phyloP scores from a whole-genome alignment of 2,888 invertebrate species.

The Auanema sp. region DNA sequence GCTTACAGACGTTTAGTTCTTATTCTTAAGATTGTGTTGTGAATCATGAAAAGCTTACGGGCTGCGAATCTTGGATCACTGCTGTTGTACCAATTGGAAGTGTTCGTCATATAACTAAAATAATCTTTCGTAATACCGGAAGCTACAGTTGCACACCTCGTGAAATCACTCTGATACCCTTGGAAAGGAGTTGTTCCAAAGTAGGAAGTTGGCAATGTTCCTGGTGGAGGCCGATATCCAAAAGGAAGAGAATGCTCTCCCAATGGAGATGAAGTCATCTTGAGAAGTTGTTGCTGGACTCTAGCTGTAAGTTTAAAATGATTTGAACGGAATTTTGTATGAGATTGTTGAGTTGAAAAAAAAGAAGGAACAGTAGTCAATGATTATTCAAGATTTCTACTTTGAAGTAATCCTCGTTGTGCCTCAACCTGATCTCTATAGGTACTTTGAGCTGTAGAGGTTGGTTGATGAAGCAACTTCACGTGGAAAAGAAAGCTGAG shows the following conservation, averaged over 20 bases:
- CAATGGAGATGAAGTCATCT: constrained; percentile 37
- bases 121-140: no score
- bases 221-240: constrained; percentile 11
- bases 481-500: not conserved
- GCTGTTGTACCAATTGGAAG: constrained; percentile 37
- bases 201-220: constrained; percentile 11
- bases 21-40: not conserved
- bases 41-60: constrained; percentile 19
- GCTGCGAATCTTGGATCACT: constrained; percentile 37
- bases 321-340: not conserved
- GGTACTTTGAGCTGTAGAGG: not conserved
- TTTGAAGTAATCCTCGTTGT: no score
- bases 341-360: not conserved
- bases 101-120: constrained; percentile 30
- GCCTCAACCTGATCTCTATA: not conserved
- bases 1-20: no score
- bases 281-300: constrained; percentile 46
- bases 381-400: no score
- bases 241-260: constrained; percentile 25
- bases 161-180: constrained; percentile 19
- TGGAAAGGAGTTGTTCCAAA: constrained; percentile 18
- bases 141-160: constrained; percentile 13
- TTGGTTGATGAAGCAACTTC: not conserved
- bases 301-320: constrained; percentile 30
- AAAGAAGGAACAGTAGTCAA: not conserved